Evolutionary conservation across 2,888 invertebrate species (phyloP), one percentile per base, ranked within the genome.

Genomic region (Mythimna ferrago): DNA sequence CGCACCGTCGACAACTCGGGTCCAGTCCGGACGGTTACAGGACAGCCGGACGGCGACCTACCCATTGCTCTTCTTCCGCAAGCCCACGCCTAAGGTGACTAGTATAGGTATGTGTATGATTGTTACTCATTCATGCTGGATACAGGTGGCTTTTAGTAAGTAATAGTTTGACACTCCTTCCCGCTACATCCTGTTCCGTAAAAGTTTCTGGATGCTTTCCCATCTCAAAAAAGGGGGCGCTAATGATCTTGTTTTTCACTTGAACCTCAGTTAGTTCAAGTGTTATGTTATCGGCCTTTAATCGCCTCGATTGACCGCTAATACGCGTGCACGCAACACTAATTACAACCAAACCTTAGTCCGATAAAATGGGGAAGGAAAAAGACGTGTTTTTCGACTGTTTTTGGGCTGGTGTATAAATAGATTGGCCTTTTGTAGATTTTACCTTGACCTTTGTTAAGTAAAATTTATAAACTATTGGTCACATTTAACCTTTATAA

Each of bases 241-340:
- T 79, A 79, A 79, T 79, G 63, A 71, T 75, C 76, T 67, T 79
- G 79, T 75, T 78, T 65, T 53, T 35, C 14, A 78, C 60, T 61
- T 60, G 41, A 53, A 60, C 67, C 66, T 67, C 62, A 51, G 10
- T 26, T 66, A 21, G 56, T 65, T 76, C 66, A 79, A 71, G 57
- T 41, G 66, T 61, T 67, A 58, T 48, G 60, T 67, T 76, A 79
- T 79, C 71, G 44, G 44, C 32, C 51, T 21, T 21, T 79, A 65
- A 79, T 57, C 60, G n/a, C 16, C 19, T 53, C 60, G 64, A 67
- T 65, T 68, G 73, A 35, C 56, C 56, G 63, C 9, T 57, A 56
- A 53, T 16, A 61, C 41, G 21, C 21, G 11, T 35, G 0, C 64
- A 73, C 56, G 67, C 70, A 41, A 56, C 32, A 54, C 26, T 44